Evolutionary conservation across 2,888 invertebrate genomes (phyloP), one percentile per base, ranked within the genome.

Genomic region (Epinotia bilunana): DNA sequence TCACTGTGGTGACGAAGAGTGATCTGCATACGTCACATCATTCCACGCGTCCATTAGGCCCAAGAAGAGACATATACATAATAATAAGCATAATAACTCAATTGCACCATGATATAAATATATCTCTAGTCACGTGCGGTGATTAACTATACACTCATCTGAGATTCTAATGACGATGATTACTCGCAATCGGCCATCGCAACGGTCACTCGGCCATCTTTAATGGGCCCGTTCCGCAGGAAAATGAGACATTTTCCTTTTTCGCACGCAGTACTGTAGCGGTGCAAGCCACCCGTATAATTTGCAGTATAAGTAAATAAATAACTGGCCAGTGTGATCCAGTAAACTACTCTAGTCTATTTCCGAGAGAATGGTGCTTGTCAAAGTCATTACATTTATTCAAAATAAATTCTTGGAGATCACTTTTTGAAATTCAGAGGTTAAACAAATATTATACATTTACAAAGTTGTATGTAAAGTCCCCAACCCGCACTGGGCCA

Each of bases 181-280:
- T 65, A 65, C 65, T 23, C 28, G 28, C 43, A 65, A 53, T 53
- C 53, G n/a, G n/a, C n/a, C n/a, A n/a, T n/a, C n/a, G n/a, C n/a
- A 49, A 64, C 46, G 63, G 28, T 11, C 23, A n/a, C 65, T 53
- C 65, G 65, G 53, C 18, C 65, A 53, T 65, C 49, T 18, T 18
- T 65, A 53, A 65, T 65, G 53, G 33, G 12, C 53, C 18, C 46
- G 53, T 65, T 53, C 65, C 65, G 33, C 65, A 53, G 65, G 65
- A 65, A 65, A 53, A 65, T 53, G 65, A 55, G 28, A 55, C 33
- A 12, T 65, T 65, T 65, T 65, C 53, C 65, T 65, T 65, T 65
- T 65, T 65, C 65, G 53, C 12, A 33, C 6, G 5, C 23, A 33
- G 16, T 33, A 28, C 16, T 1, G 64, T 49, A 28, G 49, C 7